Evolutionary conservation across 2,888 invertebrate species (phyloP).

Genomic region (Malthinus seriepunctatus): DNA sequence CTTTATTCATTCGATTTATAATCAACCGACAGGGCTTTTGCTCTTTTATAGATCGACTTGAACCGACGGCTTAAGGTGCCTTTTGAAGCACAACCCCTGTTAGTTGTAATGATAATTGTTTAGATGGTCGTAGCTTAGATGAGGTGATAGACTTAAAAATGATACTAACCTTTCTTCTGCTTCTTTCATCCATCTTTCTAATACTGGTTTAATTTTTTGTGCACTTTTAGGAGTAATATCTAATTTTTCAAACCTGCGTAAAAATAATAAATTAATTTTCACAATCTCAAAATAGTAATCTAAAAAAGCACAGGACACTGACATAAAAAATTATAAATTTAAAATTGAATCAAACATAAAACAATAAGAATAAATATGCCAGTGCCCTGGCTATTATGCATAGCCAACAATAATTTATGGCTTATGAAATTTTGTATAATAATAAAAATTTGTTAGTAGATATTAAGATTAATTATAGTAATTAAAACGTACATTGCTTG

Average conservation of each 20-base stretch:
- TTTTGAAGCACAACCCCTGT: too few species aligned
- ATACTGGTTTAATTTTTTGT: conserved; percentile 97
- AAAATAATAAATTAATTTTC: conserved; percentile 32
- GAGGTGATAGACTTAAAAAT: too few species aligned
- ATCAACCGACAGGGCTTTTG: too few species aligned
- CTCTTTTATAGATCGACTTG: too few species aligned
- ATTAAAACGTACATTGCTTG: conserved; percentile 84
- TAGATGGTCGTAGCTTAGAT: too few species aligned
- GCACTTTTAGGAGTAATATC: conserved; percentile 99
- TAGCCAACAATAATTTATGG: conserved; percentile 19
- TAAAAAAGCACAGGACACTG: conserved; percentile 54
- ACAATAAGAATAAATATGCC: conserved; percentile 60
- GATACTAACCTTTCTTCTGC: conserved; percentile 86
- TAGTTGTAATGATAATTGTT: too few species aligned
- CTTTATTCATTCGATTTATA: too few species aligned
- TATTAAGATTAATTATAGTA: conserved; percentile 26
- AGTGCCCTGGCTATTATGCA: conserved; percentile 81
- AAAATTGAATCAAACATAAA: conserved; percentile 5
- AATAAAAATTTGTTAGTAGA: conserved; percentile 7
- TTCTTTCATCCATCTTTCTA: conserved; percentile 99
- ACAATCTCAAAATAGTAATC: not conserved
- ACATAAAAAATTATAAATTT: conserved; percentile 42
- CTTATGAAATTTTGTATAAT: conserved; percentile 18
- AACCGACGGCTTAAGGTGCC: too few species aligned
- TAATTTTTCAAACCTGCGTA: conserved; percentile 94